Evolutionary conservation across 2,888 invertebrate species (phyloP), one percentile per base, ranked within the genome.

Genomic region (Syrphus vitripennis): DNA sequence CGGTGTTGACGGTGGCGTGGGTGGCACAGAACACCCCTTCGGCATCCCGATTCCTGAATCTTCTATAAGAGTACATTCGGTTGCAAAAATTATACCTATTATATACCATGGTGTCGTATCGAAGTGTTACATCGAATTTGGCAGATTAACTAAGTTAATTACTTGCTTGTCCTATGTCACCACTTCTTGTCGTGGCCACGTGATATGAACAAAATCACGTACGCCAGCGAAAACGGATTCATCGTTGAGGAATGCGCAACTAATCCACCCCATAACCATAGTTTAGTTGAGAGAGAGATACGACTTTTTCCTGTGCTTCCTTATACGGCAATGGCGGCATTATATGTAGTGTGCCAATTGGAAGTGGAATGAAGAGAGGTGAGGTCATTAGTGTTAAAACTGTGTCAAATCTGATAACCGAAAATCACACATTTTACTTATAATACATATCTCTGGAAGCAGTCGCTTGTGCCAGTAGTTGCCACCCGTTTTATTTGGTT

Each of bases 131-230:
- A 82, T 61, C 77, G 86, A 86, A 81, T 74, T 74, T 74, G 69
- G 61, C 77, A 86, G 82, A 86, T 86, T 86, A 86, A 86, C 86
- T 78, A 75, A 86, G 86, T 86, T 86, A 86, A 86, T 86, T 86
- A 86, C 86, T 86, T 57, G 82, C 77, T 82, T 86, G 86, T 86
- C 86, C 86, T 86, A 45, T 86, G 86, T 86, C 86, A 78, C 86
- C 86, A 74, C 77, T 82, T 82, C 86, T 82, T 82, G 82, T 77
- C 74, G 34, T 63, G 57, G 69, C 74, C 82, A 86, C 77, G 86
- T 77, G 86, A 78, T 82, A 74, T 70, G 63, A 74, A 42, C 19
- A 63, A 78, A 82, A 82, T 72, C 86, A 86, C 86, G 86, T 86
- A 86, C 81, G 71, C 50, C 48, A 72, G 53, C 57, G 59, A 76